A percentile compares a stretch with the other conserved stretches of the same genome.
Evolutionary conservation across 2,888 invertebrate species (phyloP).

Genomic region (Rotaria socialis): DNA sequence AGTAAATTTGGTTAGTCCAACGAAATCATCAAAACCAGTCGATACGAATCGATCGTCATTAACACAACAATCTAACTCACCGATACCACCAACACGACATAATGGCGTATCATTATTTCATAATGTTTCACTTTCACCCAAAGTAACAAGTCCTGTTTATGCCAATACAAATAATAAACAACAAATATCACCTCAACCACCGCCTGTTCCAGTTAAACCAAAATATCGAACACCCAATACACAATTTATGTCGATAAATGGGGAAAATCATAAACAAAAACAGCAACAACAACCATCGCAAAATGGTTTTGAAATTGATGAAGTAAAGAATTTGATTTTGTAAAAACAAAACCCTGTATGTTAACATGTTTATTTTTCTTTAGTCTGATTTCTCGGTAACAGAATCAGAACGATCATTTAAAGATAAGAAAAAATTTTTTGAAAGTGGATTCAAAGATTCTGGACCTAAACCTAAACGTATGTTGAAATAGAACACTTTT

Average conservation of each 20-base stretch:
- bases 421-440: slow-evolving; percentile 46
- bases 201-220: slow-evolving; percentile 26
- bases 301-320: slow-evolving; percentile 33
- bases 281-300: neutral
- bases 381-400: slow-evolving; percentile 11
- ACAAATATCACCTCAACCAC: slow-evolving; percentile 2
- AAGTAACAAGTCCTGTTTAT: neutral
- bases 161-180: neutral
- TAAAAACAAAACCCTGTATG: neutral
- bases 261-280: neutral
- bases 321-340: neutral
- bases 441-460: slow-evolving; percentile 31
- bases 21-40: neutral
- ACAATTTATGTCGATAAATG: slow-evolving; percentile 1
- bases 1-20: neutral
- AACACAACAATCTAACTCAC: slow-evolving; percentile 12
- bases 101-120: neutral
- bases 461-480: slow-evolving; percentile 42
- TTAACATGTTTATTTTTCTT: neutral
- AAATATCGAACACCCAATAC: neutral
- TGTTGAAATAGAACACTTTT: neutral
- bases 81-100: neutral
- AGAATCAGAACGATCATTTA: slow-evolving; percentile 42
- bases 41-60: neutral
- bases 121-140: neutral